phyloP scores from a whole-genome alignment of 64 coral and sea anemone genomes.

The Porites lutea region DNA sequence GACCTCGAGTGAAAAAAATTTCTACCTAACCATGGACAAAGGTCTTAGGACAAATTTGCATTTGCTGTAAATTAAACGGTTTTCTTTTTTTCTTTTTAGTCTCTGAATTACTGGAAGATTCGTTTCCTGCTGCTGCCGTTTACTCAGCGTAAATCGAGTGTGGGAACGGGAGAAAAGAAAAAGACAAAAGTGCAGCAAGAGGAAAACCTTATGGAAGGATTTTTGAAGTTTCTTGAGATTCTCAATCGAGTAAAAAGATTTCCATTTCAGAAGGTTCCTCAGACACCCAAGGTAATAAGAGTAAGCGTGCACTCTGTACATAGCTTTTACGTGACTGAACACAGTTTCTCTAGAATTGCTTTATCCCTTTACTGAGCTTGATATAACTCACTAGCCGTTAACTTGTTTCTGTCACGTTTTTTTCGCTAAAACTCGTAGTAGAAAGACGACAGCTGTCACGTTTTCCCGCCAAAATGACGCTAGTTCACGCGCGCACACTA shows the following conservation, averaged over 20 bases:
- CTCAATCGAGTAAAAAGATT: conserved; percentile 88
- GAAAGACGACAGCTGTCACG: too few relatives aligned
- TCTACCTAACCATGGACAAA: too few relatives aligned
- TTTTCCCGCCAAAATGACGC: too few relatives aligned
- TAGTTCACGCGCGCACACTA: too few relatives aligned
- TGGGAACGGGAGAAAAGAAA: conserved; percentile 26
- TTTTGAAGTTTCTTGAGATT: conserved; percentile 86
- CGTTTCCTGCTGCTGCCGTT: conserved; percentile 86
- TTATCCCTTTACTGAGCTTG: too few relatives aligned
- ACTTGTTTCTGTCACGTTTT: too few relatives aligned
- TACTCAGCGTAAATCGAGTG: conserved; percentile 14
- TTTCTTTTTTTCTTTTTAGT: conserved; percentile 49
- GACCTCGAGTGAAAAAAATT: too few relatives aligned
- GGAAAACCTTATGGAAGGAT: conserved; percentile 64
- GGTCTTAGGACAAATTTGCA: too few relatives aligned
- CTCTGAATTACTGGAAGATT: conserved; percentile 85
- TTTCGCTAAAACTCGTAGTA: too few relatives aligned
- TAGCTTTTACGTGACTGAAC: neutral
- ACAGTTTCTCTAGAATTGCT: too few relatives aligned
- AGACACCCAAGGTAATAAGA: conserved; percentile 65
- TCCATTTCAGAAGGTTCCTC: conserved; percentile 44
- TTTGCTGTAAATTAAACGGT: too few relatives aligned
- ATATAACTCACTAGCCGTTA: too few relatives aligned
- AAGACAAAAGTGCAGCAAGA: conserved; percentile 32
- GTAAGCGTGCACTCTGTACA: neutral